A percentile compares a stretch with the other conserved stretches of the same genome.
Conservation (phyloP, 2,113 vertebrate genomes). For the Rhinopomastus cyanomelas region DNA sequence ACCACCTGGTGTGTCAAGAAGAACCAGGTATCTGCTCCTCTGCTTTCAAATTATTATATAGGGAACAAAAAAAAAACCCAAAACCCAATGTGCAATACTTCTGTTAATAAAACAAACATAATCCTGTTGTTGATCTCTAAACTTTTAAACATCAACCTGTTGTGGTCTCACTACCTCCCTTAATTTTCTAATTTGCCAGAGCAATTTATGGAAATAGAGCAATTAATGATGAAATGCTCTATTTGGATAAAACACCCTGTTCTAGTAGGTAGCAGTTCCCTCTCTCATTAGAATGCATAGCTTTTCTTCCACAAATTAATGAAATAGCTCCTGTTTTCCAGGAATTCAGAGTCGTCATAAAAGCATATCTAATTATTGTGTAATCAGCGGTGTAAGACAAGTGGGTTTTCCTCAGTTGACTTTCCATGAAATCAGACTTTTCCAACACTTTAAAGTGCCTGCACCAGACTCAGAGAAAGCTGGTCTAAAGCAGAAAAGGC, state of each 20-base stretch:
- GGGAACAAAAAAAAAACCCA: not conserved
- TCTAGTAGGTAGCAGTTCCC: conserved; percentile 25
- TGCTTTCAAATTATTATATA: not conserved
- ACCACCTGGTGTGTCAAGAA: not conserved
- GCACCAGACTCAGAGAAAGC: not conserved
- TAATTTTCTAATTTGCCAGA: conserved; percentile 24
- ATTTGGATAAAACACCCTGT: conserved; percentile 43
- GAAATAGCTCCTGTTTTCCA: conserved; percentile 19
- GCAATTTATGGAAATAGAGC: not conserved
- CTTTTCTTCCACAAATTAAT: conserved; percentile 26
- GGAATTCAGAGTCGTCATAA: conserved; percentile 16
- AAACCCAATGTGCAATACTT: not conserved
- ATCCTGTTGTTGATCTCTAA: not conserved
- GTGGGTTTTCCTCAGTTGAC: not conserved
- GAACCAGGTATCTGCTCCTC: not conserved
- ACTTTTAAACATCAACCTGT: not conserved
- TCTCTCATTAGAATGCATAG: not conserved
- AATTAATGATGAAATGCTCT: not conserved
- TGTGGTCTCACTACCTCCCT: not conserved
- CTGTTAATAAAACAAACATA: not conserved
- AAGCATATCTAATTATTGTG: conserved; percentile 31
- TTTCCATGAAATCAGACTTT: conserved; percentile 33
- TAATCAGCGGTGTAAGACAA: conserved; percentile 42
- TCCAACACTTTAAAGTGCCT: conserved; percentile 13
- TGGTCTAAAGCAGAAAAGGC: conserved; percentile 14